Evolutionary conservation across 2,113 vertebrate genomes (phyloP), one percentile per base, ranked within the genome.

Genomic region (Plecotus auritus): DNA sequence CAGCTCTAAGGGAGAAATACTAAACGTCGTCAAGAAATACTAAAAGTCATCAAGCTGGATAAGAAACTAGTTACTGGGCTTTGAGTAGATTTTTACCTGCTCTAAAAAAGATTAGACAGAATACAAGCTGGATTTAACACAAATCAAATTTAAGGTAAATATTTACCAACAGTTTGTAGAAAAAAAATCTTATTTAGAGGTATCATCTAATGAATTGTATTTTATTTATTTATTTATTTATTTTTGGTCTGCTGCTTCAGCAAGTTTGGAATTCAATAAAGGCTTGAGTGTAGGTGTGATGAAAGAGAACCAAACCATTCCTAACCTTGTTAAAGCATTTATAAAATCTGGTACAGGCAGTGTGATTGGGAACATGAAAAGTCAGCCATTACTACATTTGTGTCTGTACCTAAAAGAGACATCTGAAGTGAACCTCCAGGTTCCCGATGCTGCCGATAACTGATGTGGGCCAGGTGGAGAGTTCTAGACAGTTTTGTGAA

Each of bases 41-140:
- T 77, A 96, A 93, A 95, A 96, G 81, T 91, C 47, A 2, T 94
- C n/a, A 77, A 97, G 59, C 82, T 45, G 32, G 74, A 97, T 78
- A 96, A 94, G 95, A 96, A 95, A 61, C 74, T 70, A 88, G 91
- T 66, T 40, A 87, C 78, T 37, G 51, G 66, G 17, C 14, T 96
- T 84, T 47, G 56, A 94, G 47, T 56, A 77, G 45, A 90, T 73
- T 83, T 94, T 78, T 28, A 76, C 61, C 35, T 64, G 30, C 22
- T 92, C 30, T 72, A n/a, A 77, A 94, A 95, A 51, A 88, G 54
- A 90, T 80, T 74, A 96, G 76, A 91, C 32, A 83, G 64, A 83
- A 40, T 94, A 85, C 40, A 85, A 30, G 20, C 17, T 85, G 49
- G 73, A 90, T 91, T 91, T 37, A 97, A 90, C 32, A 82, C 66